Conservation (phyloP, 2,888 invertebrate species). For the Pimpla rufipes region DNA sequence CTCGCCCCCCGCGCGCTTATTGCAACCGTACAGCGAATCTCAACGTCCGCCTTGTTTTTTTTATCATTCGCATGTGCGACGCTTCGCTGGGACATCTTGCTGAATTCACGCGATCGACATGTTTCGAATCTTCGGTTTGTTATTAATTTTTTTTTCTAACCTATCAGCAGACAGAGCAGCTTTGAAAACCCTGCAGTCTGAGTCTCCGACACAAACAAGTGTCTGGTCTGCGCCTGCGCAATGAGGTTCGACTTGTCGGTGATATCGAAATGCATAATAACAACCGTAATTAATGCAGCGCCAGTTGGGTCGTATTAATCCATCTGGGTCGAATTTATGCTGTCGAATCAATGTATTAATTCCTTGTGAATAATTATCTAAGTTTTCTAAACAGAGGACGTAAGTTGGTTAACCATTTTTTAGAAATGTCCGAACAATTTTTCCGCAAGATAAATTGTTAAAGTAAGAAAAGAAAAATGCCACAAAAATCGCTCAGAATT, state of each 20-base stretch:
- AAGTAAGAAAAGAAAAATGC: too few relatives aligned
- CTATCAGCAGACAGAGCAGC: not conserved
- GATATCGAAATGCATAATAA: not conserved
- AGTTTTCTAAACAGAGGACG: too few relatives aligned
- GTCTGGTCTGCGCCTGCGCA: not conserved
- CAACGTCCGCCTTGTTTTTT: not conserved
- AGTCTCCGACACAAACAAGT: not conserved
- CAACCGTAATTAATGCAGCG: too few relatives aligned
- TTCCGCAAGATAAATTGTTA: too few relatives aligned
- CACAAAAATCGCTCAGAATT: too few relatives aligned
- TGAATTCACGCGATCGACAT: not conserved
- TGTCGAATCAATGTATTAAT: too few relatives aligned
- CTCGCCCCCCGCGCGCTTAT: not conserved
- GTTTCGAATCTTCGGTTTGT: slow-evolving; percentile 1
- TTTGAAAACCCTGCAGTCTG: not conserved
- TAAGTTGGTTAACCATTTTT: too few relatives aligned
- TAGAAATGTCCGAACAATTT: too few relatives aligned
- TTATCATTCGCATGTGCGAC: not conserved
- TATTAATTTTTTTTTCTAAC: not conserved
- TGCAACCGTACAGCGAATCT: not conserved
- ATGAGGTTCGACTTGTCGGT: not conserved
- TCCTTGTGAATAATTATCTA: too few relatives aligned
- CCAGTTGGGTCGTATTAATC: too few relatives aligned
- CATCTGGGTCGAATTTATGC: too few relatives aligned
- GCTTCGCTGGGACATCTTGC: not conserved